A percentile compares a stretch with the other conserved stretches of the same genome.
These are phyloP conservation scores for Tapirus indicus DNA, from an alignment of 2,797 vertebrate genomes.

Conservation along the genomic window DNA sequence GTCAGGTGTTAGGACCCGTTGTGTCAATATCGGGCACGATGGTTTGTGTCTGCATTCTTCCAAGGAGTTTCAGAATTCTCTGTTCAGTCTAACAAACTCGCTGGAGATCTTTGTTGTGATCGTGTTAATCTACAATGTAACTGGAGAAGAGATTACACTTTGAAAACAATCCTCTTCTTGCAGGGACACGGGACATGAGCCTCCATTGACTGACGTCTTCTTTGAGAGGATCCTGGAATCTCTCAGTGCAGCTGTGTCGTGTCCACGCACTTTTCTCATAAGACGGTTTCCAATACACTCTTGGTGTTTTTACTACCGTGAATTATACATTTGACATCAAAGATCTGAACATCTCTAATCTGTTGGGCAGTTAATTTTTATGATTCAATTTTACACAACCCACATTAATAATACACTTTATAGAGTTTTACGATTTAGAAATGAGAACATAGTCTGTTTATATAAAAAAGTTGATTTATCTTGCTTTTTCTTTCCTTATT, in stretches of 20 bases:
- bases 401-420: background rate
- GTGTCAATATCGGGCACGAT: background rate
- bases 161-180: background rate
- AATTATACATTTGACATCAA: background rate
- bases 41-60: background rate
- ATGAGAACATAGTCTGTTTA: background rate
- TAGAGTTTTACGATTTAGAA: background rate
- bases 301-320: background rate
- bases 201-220: background rate
- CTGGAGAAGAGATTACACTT: background rate
- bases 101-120: background rate
- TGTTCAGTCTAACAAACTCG: background rate
- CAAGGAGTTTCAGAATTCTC: background rate
- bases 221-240: background rate
- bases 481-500: background rate
- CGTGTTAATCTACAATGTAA: background rate
- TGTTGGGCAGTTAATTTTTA: background rate
- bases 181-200: background rate
- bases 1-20: background rate
- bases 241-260: background rate
- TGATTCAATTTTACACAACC: background rate
- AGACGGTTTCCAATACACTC: background rate
- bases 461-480: too few relatives aligned
- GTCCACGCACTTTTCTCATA: background rate
- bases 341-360: background rate